Percentiles rank a stretch among this genome's conserved stretches.
Conservation (phyloP, 2,888 invertebrate genomes). For the Amphipoea lucens region DNA sequence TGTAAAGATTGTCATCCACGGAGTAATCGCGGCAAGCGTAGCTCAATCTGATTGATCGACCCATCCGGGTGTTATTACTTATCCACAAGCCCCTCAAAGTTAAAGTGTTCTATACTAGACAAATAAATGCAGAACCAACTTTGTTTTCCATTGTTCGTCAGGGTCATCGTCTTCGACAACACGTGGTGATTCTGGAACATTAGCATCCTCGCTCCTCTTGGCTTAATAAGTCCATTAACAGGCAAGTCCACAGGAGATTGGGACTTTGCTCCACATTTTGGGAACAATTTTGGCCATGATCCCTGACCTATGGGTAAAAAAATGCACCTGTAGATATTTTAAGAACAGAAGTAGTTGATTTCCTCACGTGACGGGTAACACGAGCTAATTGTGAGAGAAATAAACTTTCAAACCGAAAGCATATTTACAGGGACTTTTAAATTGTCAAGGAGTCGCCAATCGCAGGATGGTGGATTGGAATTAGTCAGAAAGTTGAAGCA, state of each 20-base stretch:
- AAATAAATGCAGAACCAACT: slow-evolving; percentile 64
- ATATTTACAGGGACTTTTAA: too few relatives aligned
- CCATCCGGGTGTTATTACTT: too few relatives aligned
- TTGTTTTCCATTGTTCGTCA: slow-evolving; percentile 73
- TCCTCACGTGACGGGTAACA: background rate
- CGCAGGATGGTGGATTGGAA: too few relatives aligned
- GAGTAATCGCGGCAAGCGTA: too few relatives aligned
- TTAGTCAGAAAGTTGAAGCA: too few relatives aligned
- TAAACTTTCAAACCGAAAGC: background rate
- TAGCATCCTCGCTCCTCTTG: slow-evolving; percentile 71
- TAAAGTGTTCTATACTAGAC: background rate
- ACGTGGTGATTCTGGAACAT: slow-evolving; percentile 76
- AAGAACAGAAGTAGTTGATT: background rate
- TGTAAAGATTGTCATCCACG: too few relatives aligned
- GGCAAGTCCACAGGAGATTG: slow-evolving; percentile 84
- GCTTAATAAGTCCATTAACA: slow-evolving; percentile 66
- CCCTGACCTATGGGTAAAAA: slow-evolving; percentile 67
- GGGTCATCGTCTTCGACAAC: slow-evolving; percentile 65
- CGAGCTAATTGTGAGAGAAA: background rate
- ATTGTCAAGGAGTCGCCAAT: too few relatives aligned
- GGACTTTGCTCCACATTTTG: slow-evolving; percentile 74
- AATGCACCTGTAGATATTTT: background rate
- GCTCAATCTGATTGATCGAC: too few relatives aligned
- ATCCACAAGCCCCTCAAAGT: too few relatives aligned
- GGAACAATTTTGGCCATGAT: slow-evolving; percentile 72